These are phyloP conservation scores for Limanda limanda DNA, from an alignment of 2,113 vertebrate species.

Conservation along the genomic window DNA sequence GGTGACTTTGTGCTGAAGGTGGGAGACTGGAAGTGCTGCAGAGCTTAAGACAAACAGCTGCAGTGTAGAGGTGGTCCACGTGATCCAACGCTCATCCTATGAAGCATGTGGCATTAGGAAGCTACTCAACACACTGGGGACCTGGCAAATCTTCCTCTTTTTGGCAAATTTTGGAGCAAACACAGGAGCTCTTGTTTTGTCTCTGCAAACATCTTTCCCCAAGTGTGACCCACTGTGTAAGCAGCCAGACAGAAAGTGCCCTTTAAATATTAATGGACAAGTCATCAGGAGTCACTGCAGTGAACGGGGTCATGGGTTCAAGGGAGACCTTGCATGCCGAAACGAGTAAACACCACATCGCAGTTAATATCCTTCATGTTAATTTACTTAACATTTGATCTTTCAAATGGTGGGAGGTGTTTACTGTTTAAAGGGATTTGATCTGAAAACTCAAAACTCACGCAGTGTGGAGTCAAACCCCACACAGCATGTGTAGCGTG, in stretches of 20 bases:
- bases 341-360: constrained; percentile 24
- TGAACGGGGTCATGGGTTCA: constrained; percentile 29
- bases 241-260: constrained; percentile 32
- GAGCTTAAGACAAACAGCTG: constrained; percentile 25
- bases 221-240: constrained; percentile 19
- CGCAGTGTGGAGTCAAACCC: background rate
- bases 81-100: background rate
- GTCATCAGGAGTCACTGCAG: constrained; percentile 25
- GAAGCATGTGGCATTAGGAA: background rate
- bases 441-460: background rate
- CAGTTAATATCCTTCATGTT: background rate
- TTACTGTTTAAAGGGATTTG: background rate
- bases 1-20: constrained; percentile 7
- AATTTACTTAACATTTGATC: background rate
- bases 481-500: background rate
- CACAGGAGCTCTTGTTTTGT: background rate
- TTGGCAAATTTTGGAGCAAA: background rate
- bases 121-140: constrained; percentile 10
- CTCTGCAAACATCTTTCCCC: background rate
- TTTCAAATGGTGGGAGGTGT: background rate
- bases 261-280: constrained; percentile 66
- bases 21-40: constrained; percentile 11
- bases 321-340: constrained; percentile 8
- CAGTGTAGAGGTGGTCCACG: background rate
- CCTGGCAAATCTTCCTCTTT: background rate